A percentile compares a stretch with the other conserved stretches of the same genome.
Evolutionary conservation across 2,113 vertebrate genomes (phyloP).

Genomic region (Megaceryle maxima): DNA sequence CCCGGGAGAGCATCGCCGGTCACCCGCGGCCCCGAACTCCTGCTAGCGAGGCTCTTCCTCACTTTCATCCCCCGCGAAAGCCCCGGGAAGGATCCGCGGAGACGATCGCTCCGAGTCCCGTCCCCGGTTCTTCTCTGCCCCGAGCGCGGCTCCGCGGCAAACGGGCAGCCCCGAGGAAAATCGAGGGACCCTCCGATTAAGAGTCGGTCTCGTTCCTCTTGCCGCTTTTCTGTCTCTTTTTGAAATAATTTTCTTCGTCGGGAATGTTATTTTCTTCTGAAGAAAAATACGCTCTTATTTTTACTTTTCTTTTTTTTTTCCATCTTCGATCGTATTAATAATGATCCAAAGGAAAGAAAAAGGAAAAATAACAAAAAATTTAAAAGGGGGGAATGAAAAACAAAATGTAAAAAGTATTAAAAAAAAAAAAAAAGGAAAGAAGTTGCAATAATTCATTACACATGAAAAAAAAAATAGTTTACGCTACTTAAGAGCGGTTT

Average conservation of each 20-base stretch:
- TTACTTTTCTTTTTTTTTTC: neutral
- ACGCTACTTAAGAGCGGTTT: neutral
- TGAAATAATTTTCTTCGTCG: neutral
- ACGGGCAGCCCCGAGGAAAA: neutral
- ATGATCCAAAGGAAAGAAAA: neutral
- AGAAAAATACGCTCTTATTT: neutral
- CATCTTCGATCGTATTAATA: neutral
- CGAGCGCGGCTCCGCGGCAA: neutral
- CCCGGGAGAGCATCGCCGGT: neutral
- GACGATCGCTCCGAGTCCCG: neutral
- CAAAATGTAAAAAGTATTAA: neutral
- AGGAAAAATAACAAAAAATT: neutral
- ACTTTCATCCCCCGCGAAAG: neutral
- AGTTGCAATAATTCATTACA: neutral
- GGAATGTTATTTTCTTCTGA: neutral
- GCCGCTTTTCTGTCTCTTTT: rapidly evolving
- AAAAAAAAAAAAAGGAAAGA: neutral
- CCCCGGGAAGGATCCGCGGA: neutral
- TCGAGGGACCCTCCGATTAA: rapidly evolving
- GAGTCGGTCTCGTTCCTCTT: neutral
- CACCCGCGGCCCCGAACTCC: rapidly evolving
- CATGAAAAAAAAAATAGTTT: neutral
- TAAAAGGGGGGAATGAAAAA: neutral
- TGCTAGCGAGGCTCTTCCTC: neutral
- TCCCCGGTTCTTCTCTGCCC: rapidly evolving